Evolutionary conservation across 2,888 invertebrate genomes (phyloP).

Genomic region (Trachelus iudaicus): DNA sequence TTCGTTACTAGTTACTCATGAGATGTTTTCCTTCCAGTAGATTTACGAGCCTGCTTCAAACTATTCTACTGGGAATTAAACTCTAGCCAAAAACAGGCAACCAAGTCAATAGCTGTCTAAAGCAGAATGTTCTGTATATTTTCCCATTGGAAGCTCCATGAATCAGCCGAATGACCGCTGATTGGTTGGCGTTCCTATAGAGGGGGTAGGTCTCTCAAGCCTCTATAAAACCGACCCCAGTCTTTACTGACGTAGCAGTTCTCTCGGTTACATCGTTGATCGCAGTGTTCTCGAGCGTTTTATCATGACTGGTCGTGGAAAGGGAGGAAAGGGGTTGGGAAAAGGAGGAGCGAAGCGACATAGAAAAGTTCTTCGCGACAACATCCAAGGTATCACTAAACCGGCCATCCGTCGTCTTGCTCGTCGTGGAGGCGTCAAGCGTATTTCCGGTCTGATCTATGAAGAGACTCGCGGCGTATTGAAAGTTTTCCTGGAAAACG

Average conservation of each 20-base stretch:
- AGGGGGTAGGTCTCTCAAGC: not conserved
- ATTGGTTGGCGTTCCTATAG: not conserved
- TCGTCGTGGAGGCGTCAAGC: slow-evolving; percentile 73
- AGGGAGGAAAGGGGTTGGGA: slow-evolving; percentile 68
- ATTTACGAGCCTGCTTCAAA: not conserved
- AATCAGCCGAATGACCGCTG: not conserved
- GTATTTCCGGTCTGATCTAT: slow-evolving; percentile 81
- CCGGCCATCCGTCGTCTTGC: slow-evolving; percentile 73
- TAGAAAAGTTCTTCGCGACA: slow-evolving; percentile 66
- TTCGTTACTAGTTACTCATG: not conserved
- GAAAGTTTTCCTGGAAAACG: slow-evolving; percentile 74
- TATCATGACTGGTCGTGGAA: slow-evolving; percentile 40
- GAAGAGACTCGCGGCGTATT: slow-evolving; percentile 85
- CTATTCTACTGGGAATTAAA: not conserved
- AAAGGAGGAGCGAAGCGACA: slow-evolving; percentile 72
- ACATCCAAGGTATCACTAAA: slow-evolving; percentile 80
- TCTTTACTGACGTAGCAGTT: not conserved
- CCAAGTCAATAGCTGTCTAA: not conserved
- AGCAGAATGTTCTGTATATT: not conserved
- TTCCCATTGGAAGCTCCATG: not conserved
- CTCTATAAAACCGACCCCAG: not conserved
- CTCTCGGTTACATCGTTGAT: not conserved
- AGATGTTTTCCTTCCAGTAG: not conserved
- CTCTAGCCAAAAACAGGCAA: not conserved
- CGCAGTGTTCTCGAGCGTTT: not conserved